Percentiles rank a stretch among this genome's conserved stretches.
Conservation (phyloP, 2,888 invertebrate genomes). For the Caenorhabditis parvicauda region DNA sequence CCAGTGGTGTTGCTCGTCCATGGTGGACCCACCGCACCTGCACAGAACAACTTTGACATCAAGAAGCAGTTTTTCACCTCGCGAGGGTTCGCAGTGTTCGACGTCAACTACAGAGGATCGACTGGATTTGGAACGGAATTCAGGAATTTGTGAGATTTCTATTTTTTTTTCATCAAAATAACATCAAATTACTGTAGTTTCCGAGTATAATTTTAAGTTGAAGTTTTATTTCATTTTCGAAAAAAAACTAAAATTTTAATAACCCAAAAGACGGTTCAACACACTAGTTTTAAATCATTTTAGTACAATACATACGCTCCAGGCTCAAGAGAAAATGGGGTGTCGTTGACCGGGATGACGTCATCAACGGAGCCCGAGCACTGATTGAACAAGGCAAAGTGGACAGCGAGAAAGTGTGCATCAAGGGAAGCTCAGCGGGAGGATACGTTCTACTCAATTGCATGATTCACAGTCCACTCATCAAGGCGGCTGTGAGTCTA, state of each 20-base stretch:
- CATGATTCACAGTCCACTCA: slow-evolving; percentile 32
- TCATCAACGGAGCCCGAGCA: slow-evolving; percentile 62
- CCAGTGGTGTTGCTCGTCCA: slow-evolving; percentile 65
- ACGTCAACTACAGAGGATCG: slow-evolving; percentile 66
- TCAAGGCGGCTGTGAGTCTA: slow-evolving; percentile 65
- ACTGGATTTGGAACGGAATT: slow-evolving; percentile 65
- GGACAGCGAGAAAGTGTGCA: slow-evolving; percentile 63
- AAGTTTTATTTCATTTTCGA: no score
- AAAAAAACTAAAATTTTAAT: background rate
- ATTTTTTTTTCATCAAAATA: background rate
- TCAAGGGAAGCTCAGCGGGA: slow-evolving; percentile 64
- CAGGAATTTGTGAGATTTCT: slow-evolving; percentile 59
- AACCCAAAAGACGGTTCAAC: background rate
- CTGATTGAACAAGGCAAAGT: slow-evolving; percentile 57
- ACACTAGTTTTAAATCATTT: background rate
- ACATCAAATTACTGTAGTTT: no score
- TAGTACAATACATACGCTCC: slow-evolving; percentile 1
- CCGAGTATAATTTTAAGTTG: no score
- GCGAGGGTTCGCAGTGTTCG: slow-evolving; percentile 65
- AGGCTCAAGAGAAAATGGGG: slow-evolving; percentile 63
- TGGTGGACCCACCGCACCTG: slow-evolving; percentile 65
- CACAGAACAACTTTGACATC: slow-evolving; percentile 57
- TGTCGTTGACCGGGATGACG: slow-evolving; percentile 64
- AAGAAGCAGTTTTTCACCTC: slow-evolving; percentile 61
- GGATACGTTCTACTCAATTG: slow-evolving; percentile 7